Base-by-base conservation (phyloP, 2,797 vertebrate genomes). In the Botia almorhae region DNA sequence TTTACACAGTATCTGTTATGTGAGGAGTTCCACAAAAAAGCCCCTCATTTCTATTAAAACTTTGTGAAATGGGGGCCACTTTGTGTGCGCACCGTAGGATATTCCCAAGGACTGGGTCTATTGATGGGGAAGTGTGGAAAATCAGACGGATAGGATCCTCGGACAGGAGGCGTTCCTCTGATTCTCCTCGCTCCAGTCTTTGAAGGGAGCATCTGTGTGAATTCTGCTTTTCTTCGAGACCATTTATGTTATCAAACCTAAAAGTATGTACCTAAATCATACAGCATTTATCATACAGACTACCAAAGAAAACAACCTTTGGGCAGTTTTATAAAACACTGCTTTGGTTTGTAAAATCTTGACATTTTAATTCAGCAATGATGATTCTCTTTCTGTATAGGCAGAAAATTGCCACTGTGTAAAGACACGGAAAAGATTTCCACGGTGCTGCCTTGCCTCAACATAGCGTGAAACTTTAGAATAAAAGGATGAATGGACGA, bases 401-500 rank as follows among this genome's bases (percentile, higher is more conserved):
- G 93, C 94, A 93, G 93, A 94, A 96, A 94, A 96, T 94, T 81
- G 83, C 83, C 81, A 88, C 86, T 90, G 87, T 93, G 91, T 93
- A 92, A 85, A 46, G 33, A 92, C 92, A 92, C 86, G 88, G 84
- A 84, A 85, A 87, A 63, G 88, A 93, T 93, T 94, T 92, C 87
- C 94, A 95, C 84, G 88, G 93, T 92, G 82, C 93, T 90, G 86
- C 90, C 87, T 90, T 87, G 23, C 81, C 23, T 82, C 83, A 86
- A 87, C 85, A 36, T 87, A 93, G 93, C 92, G 89, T 95, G 94
- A 95, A 94, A 94, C 86, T 63, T 53, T 70, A 23, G 80, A 33
- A 91, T 87, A 90, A 93, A 93, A 88, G 90, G 81, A 67, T 91
- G 87, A 93, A 92, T 90, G 83, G 87, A 81, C 82, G 55, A 69